A percentile compares a stretch with the other conserved stretches of the same genome.
Conservation (phyloP, 2,888 invertebrate genomes). For the Epinotia demarniana region DNA sequence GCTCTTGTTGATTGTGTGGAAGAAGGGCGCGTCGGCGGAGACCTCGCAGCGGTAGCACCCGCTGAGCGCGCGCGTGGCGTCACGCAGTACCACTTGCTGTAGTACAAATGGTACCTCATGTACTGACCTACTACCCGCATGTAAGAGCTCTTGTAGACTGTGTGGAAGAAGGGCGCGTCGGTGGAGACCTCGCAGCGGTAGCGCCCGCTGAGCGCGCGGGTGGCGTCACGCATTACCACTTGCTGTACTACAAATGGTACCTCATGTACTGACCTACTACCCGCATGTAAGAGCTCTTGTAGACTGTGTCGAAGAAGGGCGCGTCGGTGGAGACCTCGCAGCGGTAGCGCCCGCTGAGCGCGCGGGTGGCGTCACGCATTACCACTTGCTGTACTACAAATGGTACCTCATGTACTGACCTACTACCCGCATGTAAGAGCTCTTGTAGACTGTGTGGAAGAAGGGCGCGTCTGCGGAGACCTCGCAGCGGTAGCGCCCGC, state of each 20-base stretch:
- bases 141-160: conserved; percentile 86
- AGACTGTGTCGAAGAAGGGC: conserved; percentile 87
- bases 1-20: conserved; percentile 87
- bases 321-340: conserved; percentile 91
- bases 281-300: conserved; percentile 88
- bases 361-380: conserved; percentile 86
- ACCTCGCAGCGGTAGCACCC: conserved; percentile 90
- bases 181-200: conserved; percentile 91
- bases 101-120: background rate
- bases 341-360: conserved; percentile 88
- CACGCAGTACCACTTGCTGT: background rate
- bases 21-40: conserved; percentile 90
- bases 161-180: conserved; percentile 89
- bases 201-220: conserved; percentile 79
- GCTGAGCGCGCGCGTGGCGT: conserved; percentile 57
- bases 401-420: conserved; percentile 81
- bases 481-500: conserved; percentile 90
- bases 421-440: conserved; percentile 88
- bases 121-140: conserved; percentile 90
- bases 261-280: too few relatives aligned
- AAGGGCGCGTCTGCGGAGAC: conserved; percentile 90
- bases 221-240: too few relatives aligned
- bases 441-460: conserved; percentile 88
- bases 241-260: background rate
- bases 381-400: conserved; percentile 83